Percentiles rank a stretch among this genome's conserved stretches.
phyloP scores from a whole-genome alignment of 1,140 invertebrate species.

The Drosophila nigrodunni region DNA sequence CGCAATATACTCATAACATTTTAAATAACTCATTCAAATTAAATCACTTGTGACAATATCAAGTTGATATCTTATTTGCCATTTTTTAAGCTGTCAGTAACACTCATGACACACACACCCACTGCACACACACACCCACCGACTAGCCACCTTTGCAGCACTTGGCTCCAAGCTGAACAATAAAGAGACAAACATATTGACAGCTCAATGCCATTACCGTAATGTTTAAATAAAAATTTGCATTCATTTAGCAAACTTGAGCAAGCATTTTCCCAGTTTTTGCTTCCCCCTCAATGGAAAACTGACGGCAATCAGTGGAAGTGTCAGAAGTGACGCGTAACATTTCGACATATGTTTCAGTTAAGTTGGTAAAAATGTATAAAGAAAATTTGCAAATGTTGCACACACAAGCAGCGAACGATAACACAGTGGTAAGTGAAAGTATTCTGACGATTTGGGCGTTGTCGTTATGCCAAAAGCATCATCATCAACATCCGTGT shows the following conservation, averaged over 20 bases:
- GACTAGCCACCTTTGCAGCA: slow-evolving; percentile 4
- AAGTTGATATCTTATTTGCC: slow-evolving; percentile 62
- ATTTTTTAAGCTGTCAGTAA: slow-evolving; percentile 73
- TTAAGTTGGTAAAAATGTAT: slow-evolving; percentile 53
- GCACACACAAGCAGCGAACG: slow-evolving; percentile 38
- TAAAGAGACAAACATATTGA: slow-evolving; percentile 78
- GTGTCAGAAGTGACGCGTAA: slow-evolving; percentile 60
- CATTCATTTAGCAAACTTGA: slow-evolving; percentile 67
- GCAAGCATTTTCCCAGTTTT: slow-evolving; percentile 23
- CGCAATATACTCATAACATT: not conserved
- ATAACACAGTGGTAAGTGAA: slow-evolving; percentile 48
- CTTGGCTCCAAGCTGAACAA: slow-evolving; percentile 41
- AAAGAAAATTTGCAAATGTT: slow-evolving; percentile 62
- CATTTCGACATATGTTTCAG: slow-evolving; percentile 71
- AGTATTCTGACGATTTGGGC: slow-evolving; percentile 74
- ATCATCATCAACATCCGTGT: slow-evolving; percentile 51
- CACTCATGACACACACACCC: slow-evolving; percentile 48
- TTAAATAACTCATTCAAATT: slow-evolving; percentile 38
- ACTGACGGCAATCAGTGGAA: slow-evolving; percentile 68
- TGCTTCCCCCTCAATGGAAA: not conserved
- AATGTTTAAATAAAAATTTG: slow-evolving; percentile 83
- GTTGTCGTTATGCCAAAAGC: slow-evolving; percentile 66
- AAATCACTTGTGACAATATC: slow-evolving; percentile 47
- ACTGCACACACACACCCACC: slow-evolving; percentile 4
- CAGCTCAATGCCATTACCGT: slow-evolving; percentile 78